Base-by-base conservation (phyloP, 2,888 invertebrate species). In the Elmis aenea region DNA sequence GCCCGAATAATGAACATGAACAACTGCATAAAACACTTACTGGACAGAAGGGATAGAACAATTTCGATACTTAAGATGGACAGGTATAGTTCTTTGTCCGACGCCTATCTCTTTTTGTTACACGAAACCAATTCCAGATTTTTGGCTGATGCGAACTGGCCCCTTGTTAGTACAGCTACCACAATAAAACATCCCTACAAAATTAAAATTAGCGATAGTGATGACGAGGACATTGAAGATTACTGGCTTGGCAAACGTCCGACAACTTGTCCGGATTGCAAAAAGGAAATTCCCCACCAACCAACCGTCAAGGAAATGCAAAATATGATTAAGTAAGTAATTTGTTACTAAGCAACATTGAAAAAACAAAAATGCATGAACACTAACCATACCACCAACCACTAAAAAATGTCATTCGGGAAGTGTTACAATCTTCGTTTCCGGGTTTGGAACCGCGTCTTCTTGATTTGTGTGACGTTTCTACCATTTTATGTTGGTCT, bases 91-190 rank as follows among this genome's bases (percentile, higher is more conserved):
- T 13, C 8, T 2, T 2, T 25, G 11, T 9, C n/a, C n/a, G n/a
- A n/a, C n/a, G 2, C 5, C 13, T 18, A 2, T 18, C 18, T 18
- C 5, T 8, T 21, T 16, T 13, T 10, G 8, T 10, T 8, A 25
- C 8, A 9, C 14, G 3, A 14, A 3, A 18, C 18, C 18, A 6
- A 18, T 21, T 38, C 5, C 14, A 49, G 50, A 34, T 79, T 79
- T 55, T 60, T 79, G 2, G 74, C 77, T 27, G 79, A 79, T 61
- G 76, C 77, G 16, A 76, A 79, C 50, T 80, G 80, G 80, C 68
- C 71, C 26, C 54, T 74, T 13, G 78, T 80, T 0, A 69, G 72
- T 15, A 66, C 61, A 48, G 69, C 70, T 59, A 77, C 77, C 1
- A 66, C 67, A 1, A 71, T 81, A 37, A 70, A 69, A 38, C 76